A percentile compares a stretch with the other conserved stretches of the same genome.
phyloP scores from a whole-genome alignment of 2,888 invertebrate species.

The Pristionchus maxplancki region DNA sequence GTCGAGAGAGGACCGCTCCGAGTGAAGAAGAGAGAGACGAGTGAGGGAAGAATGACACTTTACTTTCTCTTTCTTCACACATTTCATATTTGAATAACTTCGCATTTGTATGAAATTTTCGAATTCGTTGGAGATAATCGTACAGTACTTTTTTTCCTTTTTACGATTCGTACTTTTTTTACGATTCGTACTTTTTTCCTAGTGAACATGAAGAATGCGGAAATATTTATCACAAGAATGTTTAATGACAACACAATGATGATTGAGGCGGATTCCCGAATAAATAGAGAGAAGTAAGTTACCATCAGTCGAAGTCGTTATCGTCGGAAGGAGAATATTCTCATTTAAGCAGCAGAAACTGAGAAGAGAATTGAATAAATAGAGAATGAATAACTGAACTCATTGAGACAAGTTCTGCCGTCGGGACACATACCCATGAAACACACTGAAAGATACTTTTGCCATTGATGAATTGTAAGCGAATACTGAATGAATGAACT shows the following conservation, averaged over 20 bases:
- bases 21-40: not conserved
- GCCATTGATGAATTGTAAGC: no score
- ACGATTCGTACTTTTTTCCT: no score
- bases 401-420: not conserved
- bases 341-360: conserved; percentile 18
- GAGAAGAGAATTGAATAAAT: not conserved
- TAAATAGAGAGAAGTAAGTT: not conserved
- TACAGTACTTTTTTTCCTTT: no score
- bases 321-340: not conserved
- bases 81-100: not conserved
- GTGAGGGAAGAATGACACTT: not conserved
- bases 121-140: no score
- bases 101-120: no score
- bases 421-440: conserved; percentile 22
- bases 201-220: no score
- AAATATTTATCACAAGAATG: not conserved
- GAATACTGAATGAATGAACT: not conserved
- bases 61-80: not conserved
- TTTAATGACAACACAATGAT: not conserved
- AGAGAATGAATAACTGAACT: not conserved
- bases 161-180: no score
- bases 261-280: conserved; percentile 5
- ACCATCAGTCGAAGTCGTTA: conserved; percentile 5
- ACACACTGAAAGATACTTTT: conserved; percentile 7
- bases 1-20: not conserved